Conservation (phyloP, 2,888 invertebrate species). For the Orgyia antiqua region DNA sequence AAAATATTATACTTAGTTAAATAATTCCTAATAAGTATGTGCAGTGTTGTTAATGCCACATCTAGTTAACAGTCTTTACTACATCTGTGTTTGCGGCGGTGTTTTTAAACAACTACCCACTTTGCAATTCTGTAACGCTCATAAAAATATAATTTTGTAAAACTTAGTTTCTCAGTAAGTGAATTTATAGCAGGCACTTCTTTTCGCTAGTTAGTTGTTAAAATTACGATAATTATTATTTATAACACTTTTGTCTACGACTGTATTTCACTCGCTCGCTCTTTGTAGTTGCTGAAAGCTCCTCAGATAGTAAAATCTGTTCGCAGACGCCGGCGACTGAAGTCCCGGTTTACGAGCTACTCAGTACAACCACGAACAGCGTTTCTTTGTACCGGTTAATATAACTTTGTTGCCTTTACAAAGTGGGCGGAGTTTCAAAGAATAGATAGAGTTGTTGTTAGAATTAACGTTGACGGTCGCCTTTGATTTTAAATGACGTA, state of each 20-base stretch:
- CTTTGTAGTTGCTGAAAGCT: slow-evolving; percentile 50
- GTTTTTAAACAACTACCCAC: too few relatives aligned
- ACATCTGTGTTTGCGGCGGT: too few relatives aligned
- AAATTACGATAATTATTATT: too few relatives aligned
- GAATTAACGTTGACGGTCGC: slow-evolving; percentile 39
- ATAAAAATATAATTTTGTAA: too few relatives aligned
- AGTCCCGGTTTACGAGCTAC: slow-evolving; percentile 51
- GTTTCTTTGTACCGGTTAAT: slow-evolving; percentile 51
- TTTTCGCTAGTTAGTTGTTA: too few relatives aligned
- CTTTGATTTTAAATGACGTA: slow-evolving; percentile 15
- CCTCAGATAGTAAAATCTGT: slow-evolving; percentile 50
- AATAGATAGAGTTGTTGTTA: slow-evolving; percentile 36
- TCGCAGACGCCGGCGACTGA: slow-evolving; percentile 48
- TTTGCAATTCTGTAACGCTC: too few relatives aligned
- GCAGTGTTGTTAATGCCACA: too few relatives aligned
- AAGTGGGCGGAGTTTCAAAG: slow-evolving; percentile 21
- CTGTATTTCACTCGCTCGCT: slow-evolving; percentile 13
- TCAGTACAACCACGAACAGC: slow-evolving; percentile 33
- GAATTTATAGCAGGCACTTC: too few relatives aligned
- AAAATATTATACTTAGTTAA: too few relatives aligned
- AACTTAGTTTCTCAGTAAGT: too few relatives aligned
- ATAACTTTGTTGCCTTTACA: slow-evolving; percentile 18
- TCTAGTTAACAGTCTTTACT: too few relatives aligned
- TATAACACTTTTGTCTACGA: slow-evolving; percentile 8
- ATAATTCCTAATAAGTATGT: too few relatives aligned